phyloP scores from a whole-genome alignment of 2,797 vertebrate genomes.

The Monodelphis domestica region DNA sequence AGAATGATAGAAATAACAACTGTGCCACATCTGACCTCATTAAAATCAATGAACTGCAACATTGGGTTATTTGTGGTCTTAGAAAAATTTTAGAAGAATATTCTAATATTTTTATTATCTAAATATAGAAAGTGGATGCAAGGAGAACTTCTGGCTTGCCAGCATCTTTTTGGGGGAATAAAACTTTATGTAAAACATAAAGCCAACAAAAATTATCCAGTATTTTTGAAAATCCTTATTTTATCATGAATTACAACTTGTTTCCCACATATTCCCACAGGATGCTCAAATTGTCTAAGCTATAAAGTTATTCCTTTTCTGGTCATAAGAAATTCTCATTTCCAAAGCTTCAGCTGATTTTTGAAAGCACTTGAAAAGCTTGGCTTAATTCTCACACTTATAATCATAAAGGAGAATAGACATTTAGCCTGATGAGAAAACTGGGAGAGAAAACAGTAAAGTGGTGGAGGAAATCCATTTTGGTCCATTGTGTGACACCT shows the following conservation, averaged over 20 bases:
- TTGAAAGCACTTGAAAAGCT: constrained; percentile 16
- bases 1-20: constrained; percentile 75
- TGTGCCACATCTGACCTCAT: constrained; percentile 59
- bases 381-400: background rate
- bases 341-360: constrained; percentile 1
- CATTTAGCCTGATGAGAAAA: background rate
- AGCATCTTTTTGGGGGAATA: constrained; percentile 42
- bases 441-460: background rate
- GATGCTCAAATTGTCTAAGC: background rate
- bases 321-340: constrained; percentile 1
- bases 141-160: constrained; percentile 32
- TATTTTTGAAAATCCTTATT: constrained; percentile 47
- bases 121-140: constrained; percentile 57
- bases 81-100: constrained; percentile 41
- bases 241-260: background rate
- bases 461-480: background rate
- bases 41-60: constrained; percentile 38
- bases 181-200: constrained; percentile 26
- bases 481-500: background rate
- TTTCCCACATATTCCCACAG: constrained; percentile 30
- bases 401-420: background rate
- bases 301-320: background rate
- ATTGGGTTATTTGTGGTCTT: constrained; percentile 11
- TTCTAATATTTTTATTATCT: constrained; percentile 59
- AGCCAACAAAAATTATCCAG: constrained; percentile 23